Evolutionary conservation across 1,140 invertebrate genomes (phyloP).

Genomic region (Hydropsyche tenuis): DNA sequence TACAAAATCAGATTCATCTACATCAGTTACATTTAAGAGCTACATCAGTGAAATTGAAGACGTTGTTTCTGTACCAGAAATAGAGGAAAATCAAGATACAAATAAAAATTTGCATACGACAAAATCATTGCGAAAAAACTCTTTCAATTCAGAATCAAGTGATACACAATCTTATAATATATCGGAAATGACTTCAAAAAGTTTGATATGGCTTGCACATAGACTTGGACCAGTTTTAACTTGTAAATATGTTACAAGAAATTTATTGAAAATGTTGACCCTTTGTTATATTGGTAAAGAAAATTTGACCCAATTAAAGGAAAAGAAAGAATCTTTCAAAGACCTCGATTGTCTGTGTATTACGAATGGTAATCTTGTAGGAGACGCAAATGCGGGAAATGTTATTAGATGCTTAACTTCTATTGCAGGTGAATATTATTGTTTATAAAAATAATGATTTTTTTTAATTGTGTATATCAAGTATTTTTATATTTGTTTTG

Average conservation of each 20-base stretch:
- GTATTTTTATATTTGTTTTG: no score
- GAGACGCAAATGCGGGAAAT: conserved; percentile 82
- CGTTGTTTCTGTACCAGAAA: no score
- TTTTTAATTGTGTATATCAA: no score
- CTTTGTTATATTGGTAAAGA: conserved; percentile 90
- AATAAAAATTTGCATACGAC: conserved; percentile 19
- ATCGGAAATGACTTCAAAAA: conserved; percentile 90
- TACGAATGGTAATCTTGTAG: conserved; percentile 68
- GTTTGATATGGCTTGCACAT: conserved; percentile 90
- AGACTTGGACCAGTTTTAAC: conserved; percentile 94
- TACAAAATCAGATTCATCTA: background rate
- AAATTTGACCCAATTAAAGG: conserved; percentile 68
- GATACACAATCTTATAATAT: conserved; percentile 71
- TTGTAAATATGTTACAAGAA: conserved; percentile 87
- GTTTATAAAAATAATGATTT: conserved; percentile 4
- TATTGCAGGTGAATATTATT: conserved; percentile 71
- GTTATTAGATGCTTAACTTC: conserved; percentile 88
- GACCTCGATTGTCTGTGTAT: conserved; percentile 66
- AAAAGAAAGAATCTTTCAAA: conserved; percentile 51
- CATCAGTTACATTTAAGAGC: background rate
- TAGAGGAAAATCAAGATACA: conserved; percentile 27
- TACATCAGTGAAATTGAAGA: conserved; percentile 4
- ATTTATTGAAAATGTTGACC: conserved; percentile 91
- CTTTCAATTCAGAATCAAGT: no score
- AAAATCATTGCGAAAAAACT: no score